A percentile compares a stretch with the other conserved stretches of the same genome.
These are phyloP conservation scores for Gonatopus flavifemur DNA, from an alignment of 1,140 invertebrate species.

Conservation along the genomic window DNA sequence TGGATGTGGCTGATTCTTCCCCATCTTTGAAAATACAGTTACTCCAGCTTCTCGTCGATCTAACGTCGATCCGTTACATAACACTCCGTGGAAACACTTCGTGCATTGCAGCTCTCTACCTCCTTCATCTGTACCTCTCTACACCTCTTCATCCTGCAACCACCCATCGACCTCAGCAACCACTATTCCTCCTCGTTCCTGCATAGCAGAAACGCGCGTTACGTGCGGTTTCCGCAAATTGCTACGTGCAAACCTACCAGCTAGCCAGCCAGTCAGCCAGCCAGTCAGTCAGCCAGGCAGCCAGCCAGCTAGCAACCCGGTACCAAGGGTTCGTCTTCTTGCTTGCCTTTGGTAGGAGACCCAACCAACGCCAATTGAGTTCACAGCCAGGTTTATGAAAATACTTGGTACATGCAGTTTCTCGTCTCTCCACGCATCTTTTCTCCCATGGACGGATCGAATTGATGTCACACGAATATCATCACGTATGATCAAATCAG, in stretches of 20 bases:
- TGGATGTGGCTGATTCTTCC: background rate
- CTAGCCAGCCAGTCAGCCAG: slow-evolving; percentile 1
- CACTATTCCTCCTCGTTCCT: background rate
- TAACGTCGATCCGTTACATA: slow-evolving; percentile 38
- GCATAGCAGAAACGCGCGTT: slow-evolving; percentile 31
- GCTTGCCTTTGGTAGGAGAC: no score
- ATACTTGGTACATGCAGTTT: no score
- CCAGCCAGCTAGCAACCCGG: no score
- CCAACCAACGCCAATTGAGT: no score
- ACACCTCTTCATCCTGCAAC: background rate
- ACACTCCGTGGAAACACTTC: slow-evolving; percentile 34
- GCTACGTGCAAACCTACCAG: slow-evolving; percentile 37
- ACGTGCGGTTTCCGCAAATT: slow-evolving; percentile 48
- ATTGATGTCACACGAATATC: no score
- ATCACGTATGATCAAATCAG: no score
- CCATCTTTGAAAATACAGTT: slow-evolving; percentile 35
- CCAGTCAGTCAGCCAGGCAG: no score
- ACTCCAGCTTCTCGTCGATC: slow-evolving; percentile 27
- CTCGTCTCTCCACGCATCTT: no score
- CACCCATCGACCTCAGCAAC: background rate
- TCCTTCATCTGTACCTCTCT: slow-evolving; percentile 5
- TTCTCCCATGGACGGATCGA: no score
- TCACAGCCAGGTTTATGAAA: no score
- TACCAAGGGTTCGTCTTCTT: no score
- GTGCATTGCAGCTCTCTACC: slow-evolving; percentile 3